Evolutionary conservation across 2,113 vertebrate genomes (phyloP).

Genomic region (Chroicocephalus ridibundus): DNA sequence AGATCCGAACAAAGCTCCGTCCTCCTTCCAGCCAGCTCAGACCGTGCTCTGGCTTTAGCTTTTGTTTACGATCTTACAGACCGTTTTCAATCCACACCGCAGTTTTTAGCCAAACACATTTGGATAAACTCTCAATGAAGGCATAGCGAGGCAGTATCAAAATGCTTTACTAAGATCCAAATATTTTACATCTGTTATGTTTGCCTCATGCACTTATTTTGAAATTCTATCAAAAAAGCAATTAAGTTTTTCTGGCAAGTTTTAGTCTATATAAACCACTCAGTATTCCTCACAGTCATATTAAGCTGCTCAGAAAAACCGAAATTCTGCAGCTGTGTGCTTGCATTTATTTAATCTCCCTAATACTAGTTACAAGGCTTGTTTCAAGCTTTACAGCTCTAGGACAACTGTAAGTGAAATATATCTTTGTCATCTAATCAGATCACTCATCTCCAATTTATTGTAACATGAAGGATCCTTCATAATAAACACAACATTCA

Average conservation of each 20-base stretch:
- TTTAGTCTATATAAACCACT: background rate
- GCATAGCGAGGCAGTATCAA: background rate
- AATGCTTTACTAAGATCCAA: background rate
- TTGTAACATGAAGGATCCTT: fast-evolving
- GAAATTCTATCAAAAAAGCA: background rate
- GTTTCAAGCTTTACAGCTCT: background rate
- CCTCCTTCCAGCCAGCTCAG: background rate
- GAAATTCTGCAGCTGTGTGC: background rate
- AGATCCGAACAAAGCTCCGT: background rate
- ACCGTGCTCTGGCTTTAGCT: background rate
- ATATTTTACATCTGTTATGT: background rate
- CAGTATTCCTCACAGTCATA: background rate
- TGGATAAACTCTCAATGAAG: background rate
- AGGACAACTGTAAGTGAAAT: background rate
- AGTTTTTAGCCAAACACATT: background rate
- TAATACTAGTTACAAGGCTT: background rate
- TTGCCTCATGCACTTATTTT: background rate
- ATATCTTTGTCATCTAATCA: background rate
- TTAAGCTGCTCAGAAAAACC: background rate
- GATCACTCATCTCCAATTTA: background rate
- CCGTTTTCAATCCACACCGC: background rate
- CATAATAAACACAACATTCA: background rate
- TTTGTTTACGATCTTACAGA: background rate
- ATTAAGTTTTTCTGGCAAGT: background rate
- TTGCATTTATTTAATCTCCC: background rate